Evolutionary conservation across 2,888 invertebrate genomes (phyloP), one percentile per base, ranked within the genome.

Genomic region (Sipha maydis): DNA sequence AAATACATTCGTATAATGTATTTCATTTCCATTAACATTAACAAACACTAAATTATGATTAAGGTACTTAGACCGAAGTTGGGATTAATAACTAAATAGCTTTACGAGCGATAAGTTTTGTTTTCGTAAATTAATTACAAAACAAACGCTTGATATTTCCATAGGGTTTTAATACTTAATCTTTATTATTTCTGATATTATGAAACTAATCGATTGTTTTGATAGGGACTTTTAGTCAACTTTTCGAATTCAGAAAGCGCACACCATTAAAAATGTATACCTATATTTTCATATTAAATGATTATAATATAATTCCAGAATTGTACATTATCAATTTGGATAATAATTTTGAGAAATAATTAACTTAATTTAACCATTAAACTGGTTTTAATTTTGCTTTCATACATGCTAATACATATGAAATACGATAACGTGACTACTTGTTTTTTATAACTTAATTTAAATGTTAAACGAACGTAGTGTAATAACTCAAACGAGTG

Each of bases 11-110:
- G 61, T 76, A 76, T 61, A 41, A 41, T 25, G 76, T 48, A 84
- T 84, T 84, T 76, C 84, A 67, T 84, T 67, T 84, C 84, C 84
- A 84, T 84, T 84, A 83, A 83, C 73, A 56, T 83, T 69, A 76
- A 84, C 76, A 76, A 67, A 69, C 67, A 69, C 80, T 82, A 82
- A 76, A 84, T 84, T 84, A 67, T 76, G 76, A 76, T 84, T 67
- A 67, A 76, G 76, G 84, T 76, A 56, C 76, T 73, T 75, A 75
- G 83, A 38, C 84, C 76, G 76, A 76, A 84, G 84, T 84, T 48
- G 67, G 84, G 31, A 84, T 84, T 76, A 76, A 84, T 84, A 84
- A 84, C 76, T 76, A 67, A 84, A 84, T 75, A 76, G 76, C 28
- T 84, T 76, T 11, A 67, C 41, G 84, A 84, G 67, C 84, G 61